Evolutionary conservation across 2,888 invertebrate genomes (phyloP).

Genomic region (Dioctria rufipes): DNA sequence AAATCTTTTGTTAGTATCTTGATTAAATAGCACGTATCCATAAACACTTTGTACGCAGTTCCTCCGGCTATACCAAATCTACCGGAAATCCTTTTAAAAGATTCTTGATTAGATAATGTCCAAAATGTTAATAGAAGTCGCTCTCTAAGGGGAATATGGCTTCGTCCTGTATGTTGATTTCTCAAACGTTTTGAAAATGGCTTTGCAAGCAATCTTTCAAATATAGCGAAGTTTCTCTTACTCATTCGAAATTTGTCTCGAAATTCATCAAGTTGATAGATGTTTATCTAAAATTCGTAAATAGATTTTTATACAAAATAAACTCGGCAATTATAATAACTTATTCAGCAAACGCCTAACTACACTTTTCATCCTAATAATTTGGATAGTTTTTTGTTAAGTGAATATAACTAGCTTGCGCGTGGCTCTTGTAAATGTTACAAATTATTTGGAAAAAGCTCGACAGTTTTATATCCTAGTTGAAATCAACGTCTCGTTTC

Average conservation of each 20-base stretch:
- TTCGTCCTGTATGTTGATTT: not conserved
- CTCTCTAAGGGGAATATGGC: not conserved
- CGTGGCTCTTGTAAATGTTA: no score
- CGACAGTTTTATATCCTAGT: no score
- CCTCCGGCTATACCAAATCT: not conserved
- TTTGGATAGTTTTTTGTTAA: no score
- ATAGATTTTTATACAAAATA: no score
- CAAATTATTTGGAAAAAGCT: no score
- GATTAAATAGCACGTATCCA: not conserved
- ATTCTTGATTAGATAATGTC: not conserved
- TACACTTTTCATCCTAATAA: no score
- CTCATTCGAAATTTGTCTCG: not conserved
- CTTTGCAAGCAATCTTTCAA: not conserved
- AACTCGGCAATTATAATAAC: no score
- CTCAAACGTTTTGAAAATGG: not conserved
- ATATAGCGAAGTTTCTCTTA: not conserved
- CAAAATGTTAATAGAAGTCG: not conserved
- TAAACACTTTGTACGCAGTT: not conserved
- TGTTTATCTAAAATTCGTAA: not conserved
- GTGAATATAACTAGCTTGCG: no score
- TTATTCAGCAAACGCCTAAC: no score
- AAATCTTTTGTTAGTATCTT: not conserved
- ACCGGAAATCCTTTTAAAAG: not conserved
- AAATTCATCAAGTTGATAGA: not conserved
- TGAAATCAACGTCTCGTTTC: no score